phyloP scores from a whole-genome alignment of 2,888 invertebrate genomes.

The Aspidapion aeneum region DNA sequence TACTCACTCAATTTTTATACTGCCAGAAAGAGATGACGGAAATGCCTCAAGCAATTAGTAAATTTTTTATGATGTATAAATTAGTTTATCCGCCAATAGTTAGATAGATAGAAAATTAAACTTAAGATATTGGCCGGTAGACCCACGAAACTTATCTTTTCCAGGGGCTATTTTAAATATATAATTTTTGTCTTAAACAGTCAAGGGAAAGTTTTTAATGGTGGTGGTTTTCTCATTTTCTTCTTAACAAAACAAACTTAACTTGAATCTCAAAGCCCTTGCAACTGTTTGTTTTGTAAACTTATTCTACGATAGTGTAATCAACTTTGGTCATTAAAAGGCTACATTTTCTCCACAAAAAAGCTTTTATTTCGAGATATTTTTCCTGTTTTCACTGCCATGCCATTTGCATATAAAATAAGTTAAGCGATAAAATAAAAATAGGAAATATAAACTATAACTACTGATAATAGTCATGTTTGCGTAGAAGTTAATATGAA shows the following conservation, averaged over 20 bases:
- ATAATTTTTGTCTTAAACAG: constrained; percentile 34
- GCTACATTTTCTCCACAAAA: no score
- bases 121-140: neutral
- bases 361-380: no score
- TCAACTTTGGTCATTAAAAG: neutral
- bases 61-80: constrained; percentile 29
- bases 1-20: constrained; percentile 36
- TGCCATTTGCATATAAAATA: no score
- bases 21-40: constrained; percentile 27
- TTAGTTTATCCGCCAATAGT: constrained; percentile 2
- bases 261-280: constrained; percentile 31
- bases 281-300: constrained; percentile 30
- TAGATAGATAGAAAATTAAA: neutral
- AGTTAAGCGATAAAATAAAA: no score
- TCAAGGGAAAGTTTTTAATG: constrained; percentile 43
- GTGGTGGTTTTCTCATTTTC: constrained; percentile 36
- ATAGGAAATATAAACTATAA: no score
- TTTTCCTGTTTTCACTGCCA: no score
- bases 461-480: no score
- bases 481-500: no score
- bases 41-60: constrained; percentile 27
- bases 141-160: constrained; percentile 40
- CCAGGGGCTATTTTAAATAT: constrained; percentile 43
- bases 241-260: constrained; percentile 33
- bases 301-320: constrained; percentile 13